phyloP scores from a whole-genome alignment of 2,113 vertebrate species.

The Artemisiospiza belli region DNA sequence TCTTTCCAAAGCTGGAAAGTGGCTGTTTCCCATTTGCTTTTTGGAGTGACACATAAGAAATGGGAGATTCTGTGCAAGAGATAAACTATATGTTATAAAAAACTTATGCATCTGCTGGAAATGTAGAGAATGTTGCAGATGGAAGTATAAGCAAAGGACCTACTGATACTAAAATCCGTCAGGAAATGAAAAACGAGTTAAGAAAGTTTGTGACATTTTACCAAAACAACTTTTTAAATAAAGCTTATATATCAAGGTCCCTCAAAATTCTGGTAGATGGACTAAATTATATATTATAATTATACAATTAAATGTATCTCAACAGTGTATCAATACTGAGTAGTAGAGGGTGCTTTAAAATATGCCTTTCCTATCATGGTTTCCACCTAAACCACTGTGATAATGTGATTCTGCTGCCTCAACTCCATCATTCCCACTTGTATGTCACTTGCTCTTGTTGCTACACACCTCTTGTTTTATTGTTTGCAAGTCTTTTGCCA shows the following conservation, averaged over 20 bases:
- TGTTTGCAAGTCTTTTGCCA: background rate
- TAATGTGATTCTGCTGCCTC: background rate
- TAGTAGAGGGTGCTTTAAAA: background rate
- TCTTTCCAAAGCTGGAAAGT: background rate
- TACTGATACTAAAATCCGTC: background rate
- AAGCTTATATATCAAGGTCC: background rate
- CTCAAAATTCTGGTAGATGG: background rate
- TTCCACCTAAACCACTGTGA: background rate
- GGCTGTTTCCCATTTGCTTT: background rate
- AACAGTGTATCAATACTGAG: background rate
- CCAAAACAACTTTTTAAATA: background rate
- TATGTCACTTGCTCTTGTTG: background rate
- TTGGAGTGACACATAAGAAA: background rate
- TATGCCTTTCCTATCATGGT: background rate
- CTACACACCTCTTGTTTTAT: background rate
- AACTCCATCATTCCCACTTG: background rate
- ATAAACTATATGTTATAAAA: background rate
- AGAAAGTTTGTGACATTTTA: background rate
- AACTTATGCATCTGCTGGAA: background rate
- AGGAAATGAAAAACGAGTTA: background rate
- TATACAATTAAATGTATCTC: background rate
- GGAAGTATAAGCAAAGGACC: background rate
- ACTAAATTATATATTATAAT: background rate
- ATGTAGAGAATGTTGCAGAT: background rate
- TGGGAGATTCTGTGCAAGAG: background rate